Evolutionary conservation across 2,888 invertebrate species (phyloP).

Genomic region (Orchestes rusci): DNA sequence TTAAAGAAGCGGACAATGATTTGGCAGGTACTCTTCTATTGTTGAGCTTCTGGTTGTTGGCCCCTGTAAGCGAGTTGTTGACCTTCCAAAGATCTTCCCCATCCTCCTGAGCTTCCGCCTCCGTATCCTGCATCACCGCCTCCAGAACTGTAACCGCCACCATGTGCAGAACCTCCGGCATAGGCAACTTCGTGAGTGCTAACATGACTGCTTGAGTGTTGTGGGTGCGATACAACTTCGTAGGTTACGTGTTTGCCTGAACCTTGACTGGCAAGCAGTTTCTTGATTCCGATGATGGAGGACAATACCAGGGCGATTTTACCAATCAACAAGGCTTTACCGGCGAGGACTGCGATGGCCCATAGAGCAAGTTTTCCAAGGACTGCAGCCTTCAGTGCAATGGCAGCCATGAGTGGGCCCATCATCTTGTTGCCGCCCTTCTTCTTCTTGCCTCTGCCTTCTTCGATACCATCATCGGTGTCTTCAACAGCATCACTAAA

Average conservation of each 20-base stretch:
- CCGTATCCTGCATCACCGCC: constrained; percentile 43
- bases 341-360: constrained; percentile 77
- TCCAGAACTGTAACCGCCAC: constrained; percentile 50
- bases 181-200: constrained; percentile 60
- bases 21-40: constrained; percentile 40
- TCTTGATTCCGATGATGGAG: constrained; percentile 77
- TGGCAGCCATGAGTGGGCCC: constrained; percentile 66
- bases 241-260: constrained; percentile 79
- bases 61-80: constrained; percentile 75
- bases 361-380: constrained; percentile 71
- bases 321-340: constrained; percentile 77
- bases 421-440: constrained; percentile 67
- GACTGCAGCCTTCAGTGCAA: constrained; percentile 73
- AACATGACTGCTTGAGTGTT: constrained; percentile 63
- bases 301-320: constrained; percentile 79
- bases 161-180: constrained; percentile 38
- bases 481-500: constrained; percentile 63
- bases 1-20: constrained; percentile 17
- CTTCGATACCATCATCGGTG: constrained; percentile 61
- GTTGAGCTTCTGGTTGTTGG: constrained; percentile 46
- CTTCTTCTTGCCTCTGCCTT: constrained; percentile 62
- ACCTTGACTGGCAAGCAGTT: constrained; percentile 62
- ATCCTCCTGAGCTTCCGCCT: constrained; percentile 58
- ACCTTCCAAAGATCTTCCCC: constrained; percentile 70
- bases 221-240: constrained; percentile 80